Base-by-base conservation (phyloP, 2,797 vertebrate genomes). In the Cyclura pinguis region DNA sequence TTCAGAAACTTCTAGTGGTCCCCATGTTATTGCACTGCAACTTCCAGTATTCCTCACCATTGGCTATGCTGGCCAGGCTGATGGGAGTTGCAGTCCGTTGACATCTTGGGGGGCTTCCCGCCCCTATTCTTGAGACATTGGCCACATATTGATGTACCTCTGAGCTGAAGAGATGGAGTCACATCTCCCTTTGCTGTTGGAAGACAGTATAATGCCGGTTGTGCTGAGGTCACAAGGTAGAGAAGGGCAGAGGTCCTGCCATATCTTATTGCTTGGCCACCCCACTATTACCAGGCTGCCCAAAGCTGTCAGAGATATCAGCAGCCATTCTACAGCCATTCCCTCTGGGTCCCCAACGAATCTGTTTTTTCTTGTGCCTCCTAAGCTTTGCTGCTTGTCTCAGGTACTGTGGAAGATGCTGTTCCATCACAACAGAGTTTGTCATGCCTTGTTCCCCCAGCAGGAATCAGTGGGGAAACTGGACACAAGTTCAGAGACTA, bases 121-220 rank as follows among this genome's bases (percentile, higher is more conserved):
- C 9, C 29, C 67, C 67, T 69, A 27, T 69, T 77, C n/a, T 77
- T 69, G n/a, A 35, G 47, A 59, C n/a, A 57, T 10, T 47, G 57
- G 38, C 22, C 20, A 13, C 47, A n/a, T 24, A 27, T 32, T 80
- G 67, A 84, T 77, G 89, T 50, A 83, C 72, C 57, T 42, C n/a
- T 83, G 80, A 84, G n/a, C 50, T 8, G 67, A 72, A 62, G 59
- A 87, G 72, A 47, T 88, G 64, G n/a, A 82, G 64, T 59, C 42
- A 20, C 29, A 57, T 32, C 72, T 52, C 47, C n/a, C 72, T 64
- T 76, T 83, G 55, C 67, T 87, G 13, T 55, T 85, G 27, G 74
- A 55, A 85, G 50, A 0, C 16, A 10, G n/a, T 29, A 13, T 14
- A 42, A 55, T 69, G 47, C n/a, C 47, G 52, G 35, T n/a, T 64